Evolutionary conservation across 2,888 invertebrate genomes (phyloP), one percentile per base, ranked within the genome.

Genomic region (Epinotia nisella): DNA sequence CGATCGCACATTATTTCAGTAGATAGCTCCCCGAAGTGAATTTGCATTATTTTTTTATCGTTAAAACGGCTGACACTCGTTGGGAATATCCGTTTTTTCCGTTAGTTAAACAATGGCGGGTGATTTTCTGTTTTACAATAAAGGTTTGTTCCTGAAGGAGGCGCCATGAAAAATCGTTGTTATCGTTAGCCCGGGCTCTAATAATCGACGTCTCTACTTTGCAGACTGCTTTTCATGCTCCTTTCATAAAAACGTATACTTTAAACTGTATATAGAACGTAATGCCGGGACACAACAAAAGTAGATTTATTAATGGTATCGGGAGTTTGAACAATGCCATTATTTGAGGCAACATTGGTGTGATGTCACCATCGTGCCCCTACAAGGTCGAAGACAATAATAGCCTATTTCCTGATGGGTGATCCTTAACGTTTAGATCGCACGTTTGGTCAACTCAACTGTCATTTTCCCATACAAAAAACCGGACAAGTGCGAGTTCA

Each of bases 1-100:
- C 89, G 90, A 91, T 91, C 89, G 83, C 82, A 80, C 88, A 87
- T 90, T 90, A 89, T 84, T 85, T 83, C 84, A 79, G 78, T 82
- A 77, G 80, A 83, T 81, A 81, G 81, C 79, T 79, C 78, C 78
- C 80, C 78, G 67, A 75, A 88, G 88, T 91, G 91, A 90, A 90
- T 90, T 87, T 90, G 89, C 91, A 90, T 92, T 90, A 90, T 90
- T 90, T 91, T 77, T 91, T 91, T 89, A 88, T 87, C 88, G 85
- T 84, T 86, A 82, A 82, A 82, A 78, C 76, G 80, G 80, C 83
- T 86, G 89, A 87, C 89, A 90, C 89, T 89, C 85, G 85, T 83
- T 83, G 81, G 70, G 79, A 77, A 79, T 78, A 78, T 80, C 83
- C 86, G 83, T 85, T 90, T 90, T n/a, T 88, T 90, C 78, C 70